These are phyloP conservation scores for Episyrphus balteatus DNA, from an alignment of 1,140 invertebrate species.

Conservation along the genomic window DNA sequence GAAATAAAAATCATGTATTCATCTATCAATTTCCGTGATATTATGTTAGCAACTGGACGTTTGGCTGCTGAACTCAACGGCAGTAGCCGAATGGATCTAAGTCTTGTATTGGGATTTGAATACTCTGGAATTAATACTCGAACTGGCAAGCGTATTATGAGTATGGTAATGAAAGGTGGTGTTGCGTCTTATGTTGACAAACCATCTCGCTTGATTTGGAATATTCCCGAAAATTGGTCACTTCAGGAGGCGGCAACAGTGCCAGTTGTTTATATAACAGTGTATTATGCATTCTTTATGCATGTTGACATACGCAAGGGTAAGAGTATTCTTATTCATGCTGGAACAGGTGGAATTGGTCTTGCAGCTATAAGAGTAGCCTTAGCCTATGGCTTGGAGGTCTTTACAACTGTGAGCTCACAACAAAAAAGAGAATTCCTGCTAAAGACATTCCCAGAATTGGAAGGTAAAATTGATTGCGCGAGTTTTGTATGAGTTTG, in stretches of 20 bases:
- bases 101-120: conserved; percentile 63
- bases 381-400: conserved; percentile 53
- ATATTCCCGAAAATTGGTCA: conserved; percentile 70
- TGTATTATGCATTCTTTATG: conserved; percentile 67
- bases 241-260: conserved; percentile 81
- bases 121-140: conserved; percentile 47
- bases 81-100: conserved; percentile 44
- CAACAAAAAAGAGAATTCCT: conserved; percentile 65
- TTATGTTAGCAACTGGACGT: conserved; percentile 67
- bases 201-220: conserved; percentile 50
- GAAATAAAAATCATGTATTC: conserved; percentile 49
- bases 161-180: conserved; percentile 45
- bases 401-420: conserved; percentile 66
- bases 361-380: conserved; percentile 74
- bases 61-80: conserved; percentile 49
- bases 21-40: conserved; percentile 64
- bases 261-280: conserved; percentile 76
- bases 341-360: conserved; percentile 82
- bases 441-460: conserved; percentile 56
- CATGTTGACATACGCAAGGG: conserved; percentile 51
- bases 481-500: not conserved
- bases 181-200: conserved; percentile 52
- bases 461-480: conserved; percentile 37
- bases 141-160: conserved; percentile 60
- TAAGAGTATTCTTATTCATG: conserved; percentile 70